These are phyloP conservation scores for Trichonephila clavipes DNA, from an alignment of 1,140 invertebrate species.

Conservation along the genomic window DNA sequence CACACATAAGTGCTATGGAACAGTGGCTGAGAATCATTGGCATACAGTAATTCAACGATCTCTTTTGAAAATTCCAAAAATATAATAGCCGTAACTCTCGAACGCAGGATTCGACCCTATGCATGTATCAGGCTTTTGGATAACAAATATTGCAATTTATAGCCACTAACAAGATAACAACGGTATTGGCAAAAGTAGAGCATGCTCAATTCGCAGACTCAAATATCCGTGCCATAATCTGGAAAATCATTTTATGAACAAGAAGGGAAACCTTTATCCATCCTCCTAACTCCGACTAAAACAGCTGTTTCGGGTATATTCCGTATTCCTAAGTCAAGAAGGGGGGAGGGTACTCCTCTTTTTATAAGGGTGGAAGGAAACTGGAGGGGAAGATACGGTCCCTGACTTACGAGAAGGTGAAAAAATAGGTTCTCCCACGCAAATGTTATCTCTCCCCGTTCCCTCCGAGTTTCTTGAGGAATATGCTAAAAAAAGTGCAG, in stretches of 20 bases:
- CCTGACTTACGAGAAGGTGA: conserved; percentile 9
- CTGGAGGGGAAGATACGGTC: conserved; percentile 23
- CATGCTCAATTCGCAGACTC: not conserved
- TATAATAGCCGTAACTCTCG: too few species aligned
- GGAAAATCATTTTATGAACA: conserved; percentile 38
- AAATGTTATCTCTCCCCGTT: conserved; percentile 27
- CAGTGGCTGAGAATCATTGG: too few species aligned
- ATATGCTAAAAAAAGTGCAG: not conserved
- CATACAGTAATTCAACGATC: too few species aligned
- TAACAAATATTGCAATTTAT: not conserved
- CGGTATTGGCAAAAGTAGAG: not conserved
- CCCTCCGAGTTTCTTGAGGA: not conserved
- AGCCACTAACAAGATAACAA: not conserved
- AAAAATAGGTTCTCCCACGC: conserved; percentile 27
- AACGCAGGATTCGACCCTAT: too few species aligned
- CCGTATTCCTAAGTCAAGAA: not conserved
- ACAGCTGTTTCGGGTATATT: conserved; percentile 24
- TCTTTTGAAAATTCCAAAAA: too few species aligned
- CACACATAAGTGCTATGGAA: too few species aligned
- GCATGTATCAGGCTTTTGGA: too few species aligned
- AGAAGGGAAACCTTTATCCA: not conserved
- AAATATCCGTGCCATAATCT: not conserved
- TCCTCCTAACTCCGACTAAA: not conserved
- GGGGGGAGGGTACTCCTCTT: not conserved
- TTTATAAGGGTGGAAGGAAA: not conserved